Evolutionary conservation across 2,888 invertebrate genomes (phyloP), one percentile per base, ranked within the genome.

Genomic region (Phengaris alcon): DNA sequence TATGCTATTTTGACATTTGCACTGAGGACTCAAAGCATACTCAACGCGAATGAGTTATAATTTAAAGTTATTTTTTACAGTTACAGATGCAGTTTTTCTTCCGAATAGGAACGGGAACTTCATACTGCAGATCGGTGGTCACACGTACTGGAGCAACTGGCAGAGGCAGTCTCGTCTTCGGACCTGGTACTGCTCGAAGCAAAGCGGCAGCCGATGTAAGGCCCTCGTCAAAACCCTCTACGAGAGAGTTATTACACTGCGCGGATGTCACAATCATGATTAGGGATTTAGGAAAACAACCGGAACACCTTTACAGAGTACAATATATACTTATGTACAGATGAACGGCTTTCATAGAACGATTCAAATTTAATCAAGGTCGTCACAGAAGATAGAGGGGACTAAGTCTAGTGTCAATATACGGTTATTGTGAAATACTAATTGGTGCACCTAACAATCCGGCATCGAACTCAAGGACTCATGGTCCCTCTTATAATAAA

Each of bases 111-210:
- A 79, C 12, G 84, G 84, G 2, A 82, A 82, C 64, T 83, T 81
- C 55, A 82, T 82, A 7, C 80, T 87, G 3, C 78, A 80, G 3
- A 82, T 81, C 52, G 81, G 80, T 0, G 74, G 76, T 4, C 75
- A 84, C n/a, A 83, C 83, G 0, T 87, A 81, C 59, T 85, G 84
- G 83, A 84, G 82, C 15, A 83, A 83, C 8, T 82, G 80, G 74
- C 80, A 82, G 5, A 81, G 81, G 54, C 68, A 74, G 59, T 6
- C 77, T 13, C 77, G 78, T 4, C 75, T 74, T 12, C 75, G 80
- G 2, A 79, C 79, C 12, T 86, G 87, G 87, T 85, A 86, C 74
- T 86, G 87, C 64, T 85, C 84, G 0, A 86, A 85, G 74, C 80
- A 82, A 22, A 83, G 82, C 74, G 82, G 82, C 4, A 79, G 51